Conservation (phyloP, 2,113 vertebrate species). For the Boulengeromyrus knoepffleri region DNA sequence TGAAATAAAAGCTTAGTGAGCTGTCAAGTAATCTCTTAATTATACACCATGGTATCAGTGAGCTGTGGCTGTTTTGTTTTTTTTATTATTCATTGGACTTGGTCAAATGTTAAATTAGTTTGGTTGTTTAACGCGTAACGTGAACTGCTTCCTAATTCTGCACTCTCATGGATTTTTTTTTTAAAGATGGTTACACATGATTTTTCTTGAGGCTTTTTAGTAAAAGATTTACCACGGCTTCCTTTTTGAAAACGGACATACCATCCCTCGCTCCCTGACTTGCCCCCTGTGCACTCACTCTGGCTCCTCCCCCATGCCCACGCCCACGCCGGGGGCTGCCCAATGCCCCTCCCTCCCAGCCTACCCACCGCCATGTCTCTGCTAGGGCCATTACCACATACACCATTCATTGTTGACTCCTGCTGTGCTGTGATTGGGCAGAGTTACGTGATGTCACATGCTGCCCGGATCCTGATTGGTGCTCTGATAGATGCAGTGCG, state of each 20-base stretch:
- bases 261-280: not conserved
- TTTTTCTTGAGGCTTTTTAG: not conserved
- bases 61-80: not conserved
- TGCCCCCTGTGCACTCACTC: not conserved
- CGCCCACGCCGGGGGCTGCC: not conserved
- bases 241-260: not conserved
- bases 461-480: not conserved
- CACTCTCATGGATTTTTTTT: not conserved
- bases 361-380: not conserved
- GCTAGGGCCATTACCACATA: not conserved
- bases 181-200: not conserved
- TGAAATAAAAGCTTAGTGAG: not conserved
- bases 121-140: not conserved
- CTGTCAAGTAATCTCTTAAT: not conserved
- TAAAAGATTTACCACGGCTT: not conserved
- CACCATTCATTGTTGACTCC: not conserved
- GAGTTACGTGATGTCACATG: not conserved
- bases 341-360: not conserved
- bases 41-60: not conserved
- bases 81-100: constrained; percentile 4
- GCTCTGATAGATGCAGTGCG: not conserved
- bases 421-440: not conserved
- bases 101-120: not conserved
- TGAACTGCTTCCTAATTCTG: not conserved
- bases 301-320: not conserved